These are phyloP conservation scores for Musca domestica DNA, from an alignment of 1,140 invertebrate species.

Conservation along the genomic window DNA sequence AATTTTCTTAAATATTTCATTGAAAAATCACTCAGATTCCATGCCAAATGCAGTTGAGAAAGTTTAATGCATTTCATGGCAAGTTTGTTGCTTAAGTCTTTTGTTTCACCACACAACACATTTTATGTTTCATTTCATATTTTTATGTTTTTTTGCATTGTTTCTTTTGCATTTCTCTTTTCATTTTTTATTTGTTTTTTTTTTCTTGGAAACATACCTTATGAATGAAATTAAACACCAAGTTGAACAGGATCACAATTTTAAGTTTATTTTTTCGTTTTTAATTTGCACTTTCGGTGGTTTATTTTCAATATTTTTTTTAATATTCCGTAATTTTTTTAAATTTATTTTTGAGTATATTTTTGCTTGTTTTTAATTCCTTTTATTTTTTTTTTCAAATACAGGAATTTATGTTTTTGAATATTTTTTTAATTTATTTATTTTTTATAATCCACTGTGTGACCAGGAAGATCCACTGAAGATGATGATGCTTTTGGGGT, in stretches of 20 bases:
- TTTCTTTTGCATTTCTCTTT: background rate
- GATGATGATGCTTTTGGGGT: no score
- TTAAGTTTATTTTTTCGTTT: background rate
- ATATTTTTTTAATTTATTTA: background rate
- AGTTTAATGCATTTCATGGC: background rate
- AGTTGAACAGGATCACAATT: background rate
- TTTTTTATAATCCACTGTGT: background rate
- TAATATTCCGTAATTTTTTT: background rate
- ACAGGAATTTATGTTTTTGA: background rate
- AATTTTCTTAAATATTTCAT: no score
- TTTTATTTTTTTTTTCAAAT: background rate
- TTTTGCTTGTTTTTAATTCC: background rate
- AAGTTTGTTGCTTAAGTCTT: constrained; percentile 26
- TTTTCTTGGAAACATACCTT: constrained; percentile 6
- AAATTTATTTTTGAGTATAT: background rate
- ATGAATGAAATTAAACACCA: background rate
- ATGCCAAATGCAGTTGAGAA: no score
- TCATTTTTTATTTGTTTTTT: background rate
- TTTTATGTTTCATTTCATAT: background rate
- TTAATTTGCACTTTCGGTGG: constrained; percentile 3
- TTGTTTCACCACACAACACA: background rate
- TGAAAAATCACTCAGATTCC: no score
- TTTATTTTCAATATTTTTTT: background rate
- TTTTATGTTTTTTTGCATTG: background rate
- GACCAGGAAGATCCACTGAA: no score